phyloP scores from a whole-genome alignment of 53 echinoderm and acorn worm species.

The Apostichopus leukothele region DNA sequence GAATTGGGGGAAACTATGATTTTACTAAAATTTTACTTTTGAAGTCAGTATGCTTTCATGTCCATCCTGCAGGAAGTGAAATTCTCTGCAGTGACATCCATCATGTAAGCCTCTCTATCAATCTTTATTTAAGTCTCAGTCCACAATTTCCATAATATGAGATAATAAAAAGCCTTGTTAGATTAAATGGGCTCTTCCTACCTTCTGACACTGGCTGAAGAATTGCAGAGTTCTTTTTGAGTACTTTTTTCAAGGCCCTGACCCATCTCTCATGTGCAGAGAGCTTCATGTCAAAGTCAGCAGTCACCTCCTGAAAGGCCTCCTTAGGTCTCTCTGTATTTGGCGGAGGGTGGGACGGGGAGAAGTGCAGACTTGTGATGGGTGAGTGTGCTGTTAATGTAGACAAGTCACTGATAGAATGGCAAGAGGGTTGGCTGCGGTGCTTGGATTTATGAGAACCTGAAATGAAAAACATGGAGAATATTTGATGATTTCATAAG shows the following conservation, averaged over 20 bases:
- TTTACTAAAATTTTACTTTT: too few species aligned
- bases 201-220: slow-evolving; percentile 71
- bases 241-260: slow-evolving; percentile 80
- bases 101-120: too few species aligned
- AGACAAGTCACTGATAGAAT: not conserved
- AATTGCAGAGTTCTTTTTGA: slow-evolving; percentile 67
- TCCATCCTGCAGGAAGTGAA: too few species aligned
- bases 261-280: slow-evolving; percentile 88
- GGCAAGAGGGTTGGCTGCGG: not conserved
- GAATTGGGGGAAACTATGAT: too few species aligned
- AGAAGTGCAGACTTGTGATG: not conserved
- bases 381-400: not conserved
- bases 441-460: not conserved
- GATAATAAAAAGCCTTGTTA: too few species aligned
- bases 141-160: too few species aligned
- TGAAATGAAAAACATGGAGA: not conserved
- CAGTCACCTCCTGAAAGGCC: slow-evolving; percentile 44
- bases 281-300: slow-evolving; percentile 50
- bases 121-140: too few species aligned
- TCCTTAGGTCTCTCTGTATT: not conserved
- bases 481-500: not conserved
- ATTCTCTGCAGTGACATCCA: too few species aligned
- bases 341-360: not conserved
- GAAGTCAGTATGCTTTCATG: too few species aligned
- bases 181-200: slow-evolving; percentile 21